Base-by-base conservation (phyloP, 2,797 vertebrate species). In the Cossypha polioptera region DNA sequence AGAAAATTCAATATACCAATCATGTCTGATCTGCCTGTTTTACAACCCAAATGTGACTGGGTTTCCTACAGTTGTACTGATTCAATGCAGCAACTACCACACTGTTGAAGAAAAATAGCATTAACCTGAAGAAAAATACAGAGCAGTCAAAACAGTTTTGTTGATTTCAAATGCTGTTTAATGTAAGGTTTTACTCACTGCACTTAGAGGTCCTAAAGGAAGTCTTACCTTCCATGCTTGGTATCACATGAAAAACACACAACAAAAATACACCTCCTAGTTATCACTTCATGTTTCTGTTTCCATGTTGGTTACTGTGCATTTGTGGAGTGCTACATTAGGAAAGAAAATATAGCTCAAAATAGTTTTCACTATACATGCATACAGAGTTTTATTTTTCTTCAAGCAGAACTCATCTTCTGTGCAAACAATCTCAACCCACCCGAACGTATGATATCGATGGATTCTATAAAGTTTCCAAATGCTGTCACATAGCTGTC, bases 91-190 rank as follows among this genome's bases (percentile, higher is more conserved):
- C 8, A 84, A 29, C 53, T 58, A 18, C 16, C 68, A 38, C 13
- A 21, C 17, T 54, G 18, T 26, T 86, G 15, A 88, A 90, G 62
- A 87, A 94, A 93, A 87, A 87, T 13, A 66, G 1, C 33, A 68
- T 74, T 42, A 45, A 68, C 65, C 14, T 54, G 45, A 68, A 94
- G 75, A 77, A 88, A 95, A 97, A 92, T 35, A 74, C 19, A 75
- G 31, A 24, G 13, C 5, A 53, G n/a, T 78, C 10, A 3, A 91
- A 93, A 77, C 9, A 35, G 2, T 71, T 93, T 47, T 78, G 50
- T 67, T 82, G 24, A 31, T 74, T 82, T 78, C 43, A 89, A 58
- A 61, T 33, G 20, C 11, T n/a, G 14, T 26, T 57, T 54, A 91
- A 63, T 38, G 12, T 42, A 87, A 85, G 19, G 6, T 43, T 18